Base-by-base conservation (phyloP, 2,797 vertebrate species). In the Tangara arthus region DNA sequence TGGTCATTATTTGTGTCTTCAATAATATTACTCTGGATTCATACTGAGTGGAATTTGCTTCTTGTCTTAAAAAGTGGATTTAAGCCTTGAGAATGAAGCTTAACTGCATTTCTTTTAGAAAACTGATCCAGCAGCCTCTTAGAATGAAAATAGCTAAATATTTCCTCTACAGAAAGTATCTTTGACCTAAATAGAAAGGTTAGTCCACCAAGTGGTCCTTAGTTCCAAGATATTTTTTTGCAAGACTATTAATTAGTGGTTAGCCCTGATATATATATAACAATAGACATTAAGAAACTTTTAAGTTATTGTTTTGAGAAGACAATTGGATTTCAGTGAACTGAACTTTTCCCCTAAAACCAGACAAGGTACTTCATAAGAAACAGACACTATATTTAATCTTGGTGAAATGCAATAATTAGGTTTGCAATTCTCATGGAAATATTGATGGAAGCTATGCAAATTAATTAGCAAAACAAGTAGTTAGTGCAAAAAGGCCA, bases 381-480 rank as follows among this genome's bases (percentile, higher is more conserved):
- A 96, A 92, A 89, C 12, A 90, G 86, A 78, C 10, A 7, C 41
- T 17, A 60, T 75, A 73, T 65, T 94, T 88, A 89, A 70, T 90
- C 90, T 83, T 83, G 37, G 47, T 87, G 72, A 95, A 93, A 93
- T 56, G 15, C 69, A 92, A 75, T 93, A 96, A 95, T 95, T 96
- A 83, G 94, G 77, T 96, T 89, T 94, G 49, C 82, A 94, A 87
- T 37, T 89, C 69, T 90, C 92, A 75, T 69, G 63, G 92, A 94
- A 95, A 96, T 90, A 95, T 78, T 94, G 82, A 97, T 86, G 77
- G 42, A 91, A 94, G 59, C 59, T 82, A 72, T 82, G 72, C 73
- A 94, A 97, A 96, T 96, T 89, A 95, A 96, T 93, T 96, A 95
- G 18, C 52, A 94, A 96, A 88, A 94, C 53, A 90, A 94, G 71